Conservation (phyloP, 2,113 vertebrate genomes). For the Coregonus clupeaformis region DNA sequence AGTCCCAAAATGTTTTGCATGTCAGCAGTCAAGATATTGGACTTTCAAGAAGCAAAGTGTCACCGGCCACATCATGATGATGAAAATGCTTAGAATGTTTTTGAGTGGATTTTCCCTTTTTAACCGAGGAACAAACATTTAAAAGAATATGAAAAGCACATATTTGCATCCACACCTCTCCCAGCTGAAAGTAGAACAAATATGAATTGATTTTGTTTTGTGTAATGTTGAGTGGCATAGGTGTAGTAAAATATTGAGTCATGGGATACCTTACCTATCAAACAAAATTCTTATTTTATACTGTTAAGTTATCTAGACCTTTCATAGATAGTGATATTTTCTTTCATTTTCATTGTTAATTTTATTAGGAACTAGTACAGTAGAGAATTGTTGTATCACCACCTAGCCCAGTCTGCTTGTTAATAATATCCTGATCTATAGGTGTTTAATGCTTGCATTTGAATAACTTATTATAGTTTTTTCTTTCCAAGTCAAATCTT, state of each 20-base stretch:
- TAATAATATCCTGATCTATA: conserved; percentile 16
- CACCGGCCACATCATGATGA: too few species aligned
- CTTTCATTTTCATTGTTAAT: conserved; percentile 2
- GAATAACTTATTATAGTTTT: conserved; percentile 33
- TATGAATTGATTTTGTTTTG: conserved; percentile 3
- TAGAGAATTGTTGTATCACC: conserved; percentile 32
- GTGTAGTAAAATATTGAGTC: conserved; percentile 19
- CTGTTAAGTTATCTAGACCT: not conserved
- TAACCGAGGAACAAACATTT: not conserved
- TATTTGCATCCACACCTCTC: conserved; percentile 30
- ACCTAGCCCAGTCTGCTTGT: conserved; percentile 48
- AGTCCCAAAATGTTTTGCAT: too few species aligned
- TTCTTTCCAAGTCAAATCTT: conserved; percentile 45
- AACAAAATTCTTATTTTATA: too few species aligned
- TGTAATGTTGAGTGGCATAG: conserved; percentile 18
- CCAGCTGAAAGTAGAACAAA: conserved; percentile 9
- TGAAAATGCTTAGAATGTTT: too few species aligned
- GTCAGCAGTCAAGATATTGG: too few species aligned
- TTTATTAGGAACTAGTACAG: conserved; percentile 26
- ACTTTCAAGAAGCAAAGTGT: too few species aligned
- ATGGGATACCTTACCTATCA: too few species aligned
- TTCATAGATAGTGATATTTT: conserved; percentile 28
- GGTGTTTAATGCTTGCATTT: conserved; percentile 46
- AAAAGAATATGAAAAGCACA: conserved; percentile 60
- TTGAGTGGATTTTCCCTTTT: too few species aligned